Percentiles rank a stretch among this genome's conserved stretches.
Conservation (phyloP, 2,113 vertebrate genomes). For the Hemibates koningsi region DNA sequence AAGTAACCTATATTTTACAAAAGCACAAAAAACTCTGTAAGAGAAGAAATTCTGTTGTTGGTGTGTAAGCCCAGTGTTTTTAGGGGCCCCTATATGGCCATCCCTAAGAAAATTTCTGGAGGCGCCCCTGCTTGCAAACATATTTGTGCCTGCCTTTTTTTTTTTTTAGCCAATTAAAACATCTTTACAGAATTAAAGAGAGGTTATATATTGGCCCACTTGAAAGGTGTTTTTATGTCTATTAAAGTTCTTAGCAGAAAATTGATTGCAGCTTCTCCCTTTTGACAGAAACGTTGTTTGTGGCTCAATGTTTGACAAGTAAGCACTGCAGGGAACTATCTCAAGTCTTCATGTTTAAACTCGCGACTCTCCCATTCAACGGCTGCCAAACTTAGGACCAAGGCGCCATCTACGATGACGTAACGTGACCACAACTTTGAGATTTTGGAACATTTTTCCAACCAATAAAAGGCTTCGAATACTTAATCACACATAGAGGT, state of each 20-base stretch:
- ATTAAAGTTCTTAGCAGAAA: not conserved
- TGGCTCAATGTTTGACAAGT: not conserved
- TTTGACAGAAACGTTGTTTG: not conserved
- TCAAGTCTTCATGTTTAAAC: rapidly evolving
- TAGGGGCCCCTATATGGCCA: not conserved
- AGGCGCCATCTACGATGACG: not conserved
- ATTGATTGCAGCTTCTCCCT: not conserved
- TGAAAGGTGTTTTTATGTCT: rapidly evolving
- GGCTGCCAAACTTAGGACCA: rapidly evolving
- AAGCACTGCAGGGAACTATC: not conserved
- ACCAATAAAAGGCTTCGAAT: not conserved
- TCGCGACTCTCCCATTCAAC: not conserved
- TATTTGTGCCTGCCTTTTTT: not conserved
- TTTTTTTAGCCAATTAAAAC: not conserved
- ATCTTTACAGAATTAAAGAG: rapidly evolving
- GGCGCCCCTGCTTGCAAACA: not conserved
- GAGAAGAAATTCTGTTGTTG: not conserved
- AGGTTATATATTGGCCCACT: not conserved
- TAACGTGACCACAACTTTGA: not conserved
- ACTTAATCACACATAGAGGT: not conserved
- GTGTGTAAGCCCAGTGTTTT: not conserved
- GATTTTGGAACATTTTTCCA: not conserved
- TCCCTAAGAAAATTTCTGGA: not conserved
- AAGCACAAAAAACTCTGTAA: not conserved
- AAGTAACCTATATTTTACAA: not conserved